Evolutionary conservation across 2,113 vertebrate genomes (phyloP), one percentile per base, ranked within the genome.

Genomic region (Sylvietta virens): DNA sequence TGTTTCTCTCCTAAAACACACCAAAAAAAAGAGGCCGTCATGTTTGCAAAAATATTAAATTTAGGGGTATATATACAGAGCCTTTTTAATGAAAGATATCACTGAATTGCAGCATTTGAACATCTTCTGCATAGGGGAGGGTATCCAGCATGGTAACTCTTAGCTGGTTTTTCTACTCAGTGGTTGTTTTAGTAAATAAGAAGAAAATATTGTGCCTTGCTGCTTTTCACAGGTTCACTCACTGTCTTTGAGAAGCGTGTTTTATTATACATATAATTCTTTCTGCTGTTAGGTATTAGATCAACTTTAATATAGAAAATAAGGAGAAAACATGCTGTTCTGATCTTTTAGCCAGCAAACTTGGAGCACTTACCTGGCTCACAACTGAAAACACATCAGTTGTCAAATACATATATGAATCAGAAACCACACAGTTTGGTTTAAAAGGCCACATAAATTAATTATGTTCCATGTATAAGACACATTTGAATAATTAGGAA

Each of bases 221-320:
- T 93, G 48, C 60, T 92, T 94, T 81, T 64, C 56, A 35, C 56
- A 94, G 66, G 72, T 87, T 93, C 42, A 23, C 81, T 92, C 73
- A 30, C 47, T 80, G 48, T 58, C 88, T 95, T 92, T 83, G 78
- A 81, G 73, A 93, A 96, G 61, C n/a, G 5, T 83, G 40, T 89
- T 95, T 65, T 81, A 56, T 74, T 81, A 45, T 57, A 53, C 20
- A 67, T 50, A 42, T 5, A 50, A 17, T 74, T 87, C 21, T 92
- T 37, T 96, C 69, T 90, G 76, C 70, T 93, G 40, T 94, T 94
- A 95, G 73, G 60, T 93, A 61, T 58, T 77, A 94, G 80, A 39
- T 15, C 81, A 84, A 62, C 40, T 89, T 87, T 71, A 72, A 62
- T 66, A 57, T 2, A 4, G 83, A 78, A 90, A 92, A 92, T 74